phyloP scores from a whole-genome alignment of 2,113 vertebrate genomes.

The human (Homo sapiens) region GRCh38 chr2:117406501-117407000 shows the following conservation, averaged over 20 bases:
- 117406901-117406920: background rate
- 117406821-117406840: background rate
- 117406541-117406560: background rate
- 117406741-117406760: background rate
- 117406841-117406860: background rate
- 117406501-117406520: background rate
- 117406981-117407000: background rate
- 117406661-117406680: background rate
- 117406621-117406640: background rate
- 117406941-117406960: background rate
- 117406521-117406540: background rate
- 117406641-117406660: background rate
- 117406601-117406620: background rate
- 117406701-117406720: background rate
- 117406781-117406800: background rate
- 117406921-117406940: background rate
- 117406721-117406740: background rate
- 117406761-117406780: background rate
- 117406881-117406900: background rate
- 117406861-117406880: background rate
- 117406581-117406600: background rate
- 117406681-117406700: background rate
- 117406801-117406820: background rate
- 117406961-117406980: background rate
- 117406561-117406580: background rate